Evolutionary conservation across 2,113 vertebrate species (phyloP), one percentile per base, ranked within the genome.

Genomic region (Nematolebias whitei): DNA sequence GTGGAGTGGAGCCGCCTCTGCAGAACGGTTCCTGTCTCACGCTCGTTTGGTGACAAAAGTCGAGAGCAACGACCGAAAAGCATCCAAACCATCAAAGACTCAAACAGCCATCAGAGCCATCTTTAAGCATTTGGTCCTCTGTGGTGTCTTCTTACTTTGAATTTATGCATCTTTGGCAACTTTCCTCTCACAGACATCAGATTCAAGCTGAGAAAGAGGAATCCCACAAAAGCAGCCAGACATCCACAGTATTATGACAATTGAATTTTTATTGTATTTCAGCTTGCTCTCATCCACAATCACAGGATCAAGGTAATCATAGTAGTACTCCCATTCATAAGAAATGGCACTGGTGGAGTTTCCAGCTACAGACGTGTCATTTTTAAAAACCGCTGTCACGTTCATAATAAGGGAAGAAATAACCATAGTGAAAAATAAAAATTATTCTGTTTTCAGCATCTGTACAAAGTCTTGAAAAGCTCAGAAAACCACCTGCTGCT

Each of bases 221-320:
- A 89, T 39, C 83, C 89, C 82, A 98, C 92, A 20, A 98, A 96
- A 0, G 89, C 91, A 60, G 86, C 92, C 74, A 99, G 89, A 62
- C 90, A 94, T 90, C 96, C 96, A 99, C 72, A 98, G 94, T 75
- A 94, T 91, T 14, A 98, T 98, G 68, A 95, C 92, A 50, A 98
- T 90, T 10, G 91, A 92, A 78, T 98, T 96, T 92, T 96, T 96
- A 79, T 95, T 92, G 81, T 91, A 95, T 69, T 89, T 90, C 68
- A 98, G 79, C 67, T 94, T 92, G 82, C 85, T 94, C 71, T 94
- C 93, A 20, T 98, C 95, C 78, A 98, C 96, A 0, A 91, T 84
- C 38, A 94, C 75, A 18, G 92, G 92, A 74, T 98, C 96, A 40
- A 95, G 24, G 41, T 98, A 97, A 84, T 94, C 95, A 74, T 95